phyloP scores from a whole-genome alignment of 2,797 vertebrate genomes.

The Rhynchotus rufescens region DNA sequence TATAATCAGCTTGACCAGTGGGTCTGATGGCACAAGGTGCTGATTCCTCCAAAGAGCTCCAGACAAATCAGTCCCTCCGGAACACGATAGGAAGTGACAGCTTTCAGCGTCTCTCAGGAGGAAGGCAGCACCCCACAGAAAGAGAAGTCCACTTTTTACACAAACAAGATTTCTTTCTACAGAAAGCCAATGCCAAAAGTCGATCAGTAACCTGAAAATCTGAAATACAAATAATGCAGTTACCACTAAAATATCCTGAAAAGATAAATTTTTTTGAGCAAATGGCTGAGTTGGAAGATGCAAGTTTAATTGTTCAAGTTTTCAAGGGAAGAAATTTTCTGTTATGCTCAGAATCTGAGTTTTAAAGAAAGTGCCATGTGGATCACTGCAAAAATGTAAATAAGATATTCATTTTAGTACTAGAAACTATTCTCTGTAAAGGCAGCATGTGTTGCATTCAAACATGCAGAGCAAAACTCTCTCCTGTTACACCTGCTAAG shows the following conservation, averaged over 20 bases:
- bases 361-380: neutral
- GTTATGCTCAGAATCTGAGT: neutral
- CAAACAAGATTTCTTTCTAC: neutral
- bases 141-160: neutral
- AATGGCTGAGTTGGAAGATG: neutral
- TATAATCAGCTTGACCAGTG: neutral
- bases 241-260: neutral
- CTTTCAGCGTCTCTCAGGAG: slow-evolving; percentile 4
- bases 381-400: neutral
- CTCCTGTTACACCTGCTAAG: slow-evolving; percentile 17
- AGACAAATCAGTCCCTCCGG: neutral
- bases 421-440: slow-evolving; percentile 6
- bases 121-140: neutral
- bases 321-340: neutral
- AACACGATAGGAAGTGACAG: neutral
- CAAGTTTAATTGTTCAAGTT: neutral
- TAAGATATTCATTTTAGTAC: neutral
- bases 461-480: neutral
- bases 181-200: neutral
- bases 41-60: neutral
- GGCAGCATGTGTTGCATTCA: slow-evolving; percentile 55
- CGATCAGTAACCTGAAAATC: neutral
- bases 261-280: neutral
- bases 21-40: fast-evolving
- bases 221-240: neutral